Base-by-base conservation (phyloP, 1,140 invertebrate species). In the Apis cerana region DNA sequence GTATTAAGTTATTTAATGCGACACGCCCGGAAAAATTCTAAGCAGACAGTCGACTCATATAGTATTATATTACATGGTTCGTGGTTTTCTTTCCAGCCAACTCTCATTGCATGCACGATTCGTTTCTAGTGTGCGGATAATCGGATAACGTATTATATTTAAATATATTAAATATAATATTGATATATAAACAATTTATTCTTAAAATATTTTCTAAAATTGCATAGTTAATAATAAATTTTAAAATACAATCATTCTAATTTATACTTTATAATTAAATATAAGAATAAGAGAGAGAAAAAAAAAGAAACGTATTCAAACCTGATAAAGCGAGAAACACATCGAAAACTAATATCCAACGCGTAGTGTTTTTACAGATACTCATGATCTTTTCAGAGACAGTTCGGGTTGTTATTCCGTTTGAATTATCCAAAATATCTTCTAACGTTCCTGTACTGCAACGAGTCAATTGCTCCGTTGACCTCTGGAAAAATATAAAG, bases 21-120 rank as follows among this genome's bases (percentile, higher is more conserved):
- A 67, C 81, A 86, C 80, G 68, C 81, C 80, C 78, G 75, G 75
- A 82, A 87, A 87, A 88, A 88, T 87, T 88, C 78, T 88, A 85
- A 76, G 72, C 83, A 71, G 65, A 81, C 77, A 71, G 65, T 70
- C 85, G 50, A 84, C 65, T 69, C 75, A 65, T 61, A 21, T 23
- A 70, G 83, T 87, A 87, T 88, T 85, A 52, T 75, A 11, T 88
- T 88, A 88, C 87, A 83, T 58, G 79, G 87, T 80, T 88, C 76
- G 75, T 76, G 86, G 86, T 88, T 88, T 87, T 82, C 68, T 88
- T 87, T 82, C 68, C 68, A 87, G 85, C 80, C 86, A 76, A 56
- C 75, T 83, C 85, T 70, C 76, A 65, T 84, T 87, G 72, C 85
- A 80, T 21, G 85, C 85, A 54, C 67, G 65, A 81, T 80, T 84